Percentiles rank a stretch among this genome's conserved stretches.
phyloP scores from a whole-genome alignment of 2,797 vertebrate genomes.

The Neoniphon sammara region DNA sequence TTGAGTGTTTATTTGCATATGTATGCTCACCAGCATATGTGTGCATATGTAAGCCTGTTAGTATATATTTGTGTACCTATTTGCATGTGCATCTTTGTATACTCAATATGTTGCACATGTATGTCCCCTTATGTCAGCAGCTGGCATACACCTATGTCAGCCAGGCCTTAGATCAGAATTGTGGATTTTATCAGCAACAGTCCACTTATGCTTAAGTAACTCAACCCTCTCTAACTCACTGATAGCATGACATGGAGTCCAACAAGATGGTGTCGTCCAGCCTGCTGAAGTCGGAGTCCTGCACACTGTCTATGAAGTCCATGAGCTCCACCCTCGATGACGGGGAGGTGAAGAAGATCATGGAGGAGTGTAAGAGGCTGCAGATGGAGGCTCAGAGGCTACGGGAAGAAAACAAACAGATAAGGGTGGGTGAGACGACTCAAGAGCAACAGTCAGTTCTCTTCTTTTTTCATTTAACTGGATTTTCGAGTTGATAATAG shows the following conservation, averaged over 20 bases:
- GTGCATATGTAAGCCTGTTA: neutral
- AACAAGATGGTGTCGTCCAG: constrained; percentile 93
- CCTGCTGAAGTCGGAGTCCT: constrained; percentile 94
- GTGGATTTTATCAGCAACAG: constrained; percentile 20
- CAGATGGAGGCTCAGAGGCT: constrained; percentile 96
- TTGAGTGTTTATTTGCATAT: neutral
- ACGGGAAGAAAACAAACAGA: constrained; percentile 97
- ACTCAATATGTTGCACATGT: constrained; percentile 1
- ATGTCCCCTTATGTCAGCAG: constrained; percentile 24
- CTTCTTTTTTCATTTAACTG: neutral
- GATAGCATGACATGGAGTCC: constrained; percentile 94
- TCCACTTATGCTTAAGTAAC: constrained; percentile 28
- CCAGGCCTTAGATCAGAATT: constrained; percentile 28
- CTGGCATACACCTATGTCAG: neutral
- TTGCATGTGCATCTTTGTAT: neutral
- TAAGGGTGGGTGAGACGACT: constrained; percentile 86
- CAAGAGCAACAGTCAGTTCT: neutral
- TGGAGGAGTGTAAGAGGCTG: constrained; percentile 97
- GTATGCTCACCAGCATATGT: constrained; percentile 9
- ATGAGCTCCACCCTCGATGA: constrained; percentile 93
- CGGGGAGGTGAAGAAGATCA: constrained; percentile 93
- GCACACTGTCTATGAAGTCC: constrained; percentile 88
- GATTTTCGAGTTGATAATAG: too few relatives aligned
- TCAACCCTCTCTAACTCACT: constrained; percentile 56
- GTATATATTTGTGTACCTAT: constrained; percentile 5